Evolutionary conservation across 2,797 vertebrate genomes (phyloP).

Genomic region (Scomberomorus guttatus): DNA sequence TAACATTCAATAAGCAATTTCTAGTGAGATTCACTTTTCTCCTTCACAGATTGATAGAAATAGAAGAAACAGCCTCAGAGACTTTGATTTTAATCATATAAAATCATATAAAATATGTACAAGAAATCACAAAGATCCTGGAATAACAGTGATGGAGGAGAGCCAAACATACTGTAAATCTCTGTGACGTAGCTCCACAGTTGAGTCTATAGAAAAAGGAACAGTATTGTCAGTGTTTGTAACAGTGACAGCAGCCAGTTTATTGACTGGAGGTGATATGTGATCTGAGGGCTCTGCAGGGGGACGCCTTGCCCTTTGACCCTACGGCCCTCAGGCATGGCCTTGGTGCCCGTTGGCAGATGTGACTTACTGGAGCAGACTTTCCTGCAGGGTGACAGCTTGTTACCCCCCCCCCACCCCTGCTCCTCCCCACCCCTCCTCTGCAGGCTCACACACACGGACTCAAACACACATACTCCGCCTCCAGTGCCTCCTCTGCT

Average conservation of each 20-base stretch:
- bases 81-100: too few species aligned
- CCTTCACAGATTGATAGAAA: not conserved
- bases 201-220: slow-evolving; percentile 59
- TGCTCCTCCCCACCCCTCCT: not conserved
- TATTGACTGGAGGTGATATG: slow-evolving; percentile 82
- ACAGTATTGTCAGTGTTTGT: slow-evolving; percentile 67
- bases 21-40: not conserved
- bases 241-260: slow-evolving; percentile 77
- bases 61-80: not conserved
- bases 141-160: slow-evolving; percentile 13
- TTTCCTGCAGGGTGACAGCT: slow-evolving; percentile 80
- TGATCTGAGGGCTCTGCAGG: slow-evolving; percentile 78
- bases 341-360: slow-evolving; percentile 77
- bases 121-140: not conserved
- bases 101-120: not conserved
- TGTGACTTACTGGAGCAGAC: slow-evolving; percentile 83
- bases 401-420: slow-evolving; percentile 55
- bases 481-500: slow-evolving; percentile 50
- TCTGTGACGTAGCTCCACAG: slow-evolving; percentile 29
- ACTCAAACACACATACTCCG: slow-evolving; percentile 39
- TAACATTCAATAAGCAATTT: not conserved
- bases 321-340: slow-evolving; percentile 77
- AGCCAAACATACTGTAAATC: slow-evolving; percentile 56
- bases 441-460: slow-evolving; percentile 16
- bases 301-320: slow-evolving; percentile 78